Conservation (phyloP, 1,140 invertebrate genomes). For the Zaprionus tsacasi region DNA sequence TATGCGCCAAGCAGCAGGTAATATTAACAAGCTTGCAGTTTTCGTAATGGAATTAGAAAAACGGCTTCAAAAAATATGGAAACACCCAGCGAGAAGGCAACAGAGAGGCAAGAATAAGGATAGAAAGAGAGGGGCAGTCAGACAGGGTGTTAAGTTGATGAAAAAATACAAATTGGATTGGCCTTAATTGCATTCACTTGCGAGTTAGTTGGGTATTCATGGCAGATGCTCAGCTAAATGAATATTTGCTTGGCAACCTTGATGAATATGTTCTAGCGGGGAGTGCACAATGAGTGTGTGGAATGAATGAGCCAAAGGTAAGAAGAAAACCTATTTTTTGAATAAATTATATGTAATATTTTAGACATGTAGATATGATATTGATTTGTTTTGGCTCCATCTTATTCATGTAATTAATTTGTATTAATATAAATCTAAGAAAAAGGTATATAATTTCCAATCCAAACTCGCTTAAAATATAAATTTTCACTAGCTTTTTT, state of each 20-base stretch:
- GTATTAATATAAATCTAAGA: too few relatives aligned
- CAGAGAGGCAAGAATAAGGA: too few relatives aligned
- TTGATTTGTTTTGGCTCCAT: too few relatives aligned
- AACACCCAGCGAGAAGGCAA: background rate
- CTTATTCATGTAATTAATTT: too few relatives aligned
- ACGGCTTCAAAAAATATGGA: conserved; percentile 38
- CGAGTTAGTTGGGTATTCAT: conserved; percentile 41
- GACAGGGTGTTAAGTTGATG: conserved; percentile 45
- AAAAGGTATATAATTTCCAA: too few relatives aligned
- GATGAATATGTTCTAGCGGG: background rate
- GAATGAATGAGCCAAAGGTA: background rate
- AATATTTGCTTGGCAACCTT: conserved; percentile 10
- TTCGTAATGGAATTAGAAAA: conserved; percentile 70
- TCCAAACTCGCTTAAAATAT: too few relatives aligned
- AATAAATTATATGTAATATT: too few relatives aligned
- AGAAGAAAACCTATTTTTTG: too few relatives aligned
- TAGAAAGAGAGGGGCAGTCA: conserved; percentile 26
- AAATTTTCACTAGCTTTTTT: too few relatives aligned
- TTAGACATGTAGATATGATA: too few relatives aligned
- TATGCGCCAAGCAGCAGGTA: conserved; percentile 25
- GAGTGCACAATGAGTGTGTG: background rate
- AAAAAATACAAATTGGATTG: conserved; percentile 69
- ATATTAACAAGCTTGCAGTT: conserved; percentile 64
- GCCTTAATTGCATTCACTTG: conserved; percentile 61
- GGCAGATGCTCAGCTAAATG: conserved; percentile 18